Base-by-base conservation (phyloP, 1,140 invertebrate genomes). In the Saxidomus purpurata region DNA sequence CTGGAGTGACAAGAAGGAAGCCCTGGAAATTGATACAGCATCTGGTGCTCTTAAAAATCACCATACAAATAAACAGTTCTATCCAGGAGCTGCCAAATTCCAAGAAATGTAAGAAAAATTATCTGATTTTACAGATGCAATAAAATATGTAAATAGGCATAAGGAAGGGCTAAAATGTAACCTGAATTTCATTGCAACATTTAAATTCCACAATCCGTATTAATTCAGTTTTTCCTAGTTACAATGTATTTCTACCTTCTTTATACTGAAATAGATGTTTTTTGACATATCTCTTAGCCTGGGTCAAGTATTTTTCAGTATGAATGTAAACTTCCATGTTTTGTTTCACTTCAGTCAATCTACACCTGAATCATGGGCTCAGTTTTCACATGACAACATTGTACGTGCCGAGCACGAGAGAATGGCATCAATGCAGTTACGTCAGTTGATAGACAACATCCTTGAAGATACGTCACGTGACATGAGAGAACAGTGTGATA, bases 1-100 rank as follows among this genome's bases (percentile, higher is more conserved):
- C 94, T 98, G 98, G 98, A 98, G 98, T 91, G 98, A 98, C 94
- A 99, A 98, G 96, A 97, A 97, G 77, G 97, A 98, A 95, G 97
- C 98, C 3, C 97, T 98, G 93, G 97, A 97, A 92, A 97, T 98
- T 9, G 98, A 98, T 86, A 93, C 94, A 52, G 90, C 87, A 43
- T 94, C 94, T 90, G 95, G 92, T 40, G 90, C 90, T 13, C 92
- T 96, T 17, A 92, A 93, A 74, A 96, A 96, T 77, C 93, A 94
- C 49, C 94, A 95, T 90, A 96, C 95, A 59, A 93, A 95, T 91
- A 96, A 96, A 89, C 95, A 96, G 91, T 96, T 95, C 87, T 94
- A 96, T 82, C 92, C 94, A 71, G 96, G 95, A 63, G 93, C 95
- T 76, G 96, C 96, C 28, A 95, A 95, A 88, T 96, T 95, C 93